These are phyloP conservation scores for Lasioglossum oenotherae DNA, from an alignment of 2,888 invertebrate genomes.

Conservation along the genomic window DNA sequence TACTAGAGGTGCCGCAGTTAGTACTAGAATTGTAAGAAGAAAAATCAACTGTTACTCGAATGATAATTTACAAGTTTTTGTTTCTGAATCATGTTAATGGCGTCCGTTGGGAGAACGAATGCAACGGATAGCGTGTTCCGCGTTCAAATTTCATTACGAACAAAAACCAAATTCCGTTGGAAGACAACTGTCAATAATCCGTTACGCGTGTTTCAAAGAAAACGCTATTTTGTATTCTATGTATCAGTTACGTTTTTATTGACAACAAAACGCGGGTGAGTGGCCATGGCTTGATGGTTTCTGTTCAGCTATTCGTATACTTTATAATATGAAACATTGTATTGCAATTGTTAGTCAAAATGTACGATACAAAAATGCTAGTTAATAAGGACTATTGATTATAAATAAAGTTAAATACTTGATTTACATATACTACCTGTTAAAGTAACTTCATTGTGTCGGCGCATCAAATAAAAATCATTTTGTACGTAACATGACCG, in stretches of 20 bases:
- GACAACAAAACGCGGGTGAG: slow-evolving; percentile 38
- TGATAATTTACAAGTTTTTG: slow-evolving; percentile 61
- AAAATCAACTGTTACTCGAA: slow-evolving; percentile 65
- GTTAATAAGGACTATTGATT: slow-evolving; percentile 76
- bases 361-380: slow-evolving; percentile 79
- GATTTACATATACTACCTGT: slow-evolving; percentile 80
- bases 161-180: slow-evolving; percentile 13
- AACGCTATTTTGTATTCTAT: slow-evolving; percentile 31
- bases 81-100: slow-evolving; percentile 40
- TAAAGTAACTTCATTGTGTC: slow-evolving; percentile 71
- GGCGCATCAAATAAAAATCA: slow-evolving; percentile 79
- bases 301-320: slow-evolving; percentile 47
- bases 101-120: slow-evolving; percentile 18
- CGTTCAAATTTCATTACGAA: slow-evolving; percentile 27
- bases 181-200: slow-evolving; percentile 14
- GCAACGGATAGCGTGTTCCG: slow-evolving; percentile 3
- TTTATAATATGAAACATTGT: slow-evolving; percentile 69
- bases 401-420: slow-evolving; percentile 80
- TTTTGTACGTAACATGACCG: slow-evolving; percentile 75
- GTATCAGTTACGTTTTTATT: slow-evolving; percentile 28
- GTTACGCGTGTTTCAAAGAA: slow-evolving; percentile 22
- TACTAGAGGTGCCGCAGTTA: slow-evolving; percentile 59
- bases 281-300: slow-evolving; percentile 52
- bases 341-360: slow-evolving; percentile 81
- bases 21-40: slow-evolving; percentile 63